These are phyloP conservation scores for Drosophila ogumai DNA, from an alignment of 1,140 invertebrate species.

Conservation along the genomic window DNA sequence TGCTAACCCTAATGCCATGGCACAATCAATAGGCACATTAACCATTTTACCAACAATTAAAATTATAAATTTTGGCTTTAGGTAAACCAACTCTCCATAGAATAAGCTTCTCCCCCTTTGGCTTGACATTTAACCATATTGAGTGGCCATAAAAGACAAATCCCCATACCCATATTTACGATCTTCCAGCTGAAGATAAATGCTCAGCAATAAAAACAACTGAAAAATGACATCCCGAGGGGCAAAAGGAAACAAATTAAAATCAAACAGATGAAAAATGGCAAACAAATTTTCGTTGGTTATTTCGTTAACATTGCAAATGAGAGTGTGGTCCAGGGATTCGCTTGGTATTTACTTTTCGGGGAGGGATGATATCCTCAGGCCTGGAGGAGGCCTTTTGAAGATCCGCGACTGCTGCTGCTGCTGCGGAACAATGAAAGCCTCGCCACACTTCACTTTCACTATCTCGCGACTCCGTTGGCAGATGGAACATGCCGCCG, in stretches of 20 bases:
- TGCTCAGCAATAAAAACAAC: constrained; percentile 23
- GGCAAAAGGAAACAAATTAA: constrained; percentile 36
- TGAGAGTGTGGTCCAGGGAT: constrained; percentile 45
- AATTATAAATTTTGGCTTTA: neutral
- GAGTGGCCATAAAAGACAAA: constrained; percentile 43
- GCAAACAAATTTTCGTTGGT: constrained; percentile 56
- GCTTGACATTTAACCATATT: constrained; percentile 43
- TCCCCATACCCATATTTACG: constrained; percentile 35
- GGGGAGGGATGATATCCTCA: constrained; percentile 36
- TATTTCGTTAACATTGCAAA: constrained; percentile 72
- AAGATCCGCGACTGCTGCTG: constrained; percentile 39
- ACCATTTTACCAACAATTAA: neutral
- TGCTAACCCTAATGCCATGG: neutral
- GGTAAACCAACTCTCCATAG: no score
- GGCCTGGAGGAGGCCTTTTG: constrained; percentile 46
- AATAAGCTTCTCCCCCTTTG: constrained; percentile 9
- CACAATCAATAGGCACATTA: no score
- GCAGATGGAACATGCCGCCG: constrained; percentile 52
- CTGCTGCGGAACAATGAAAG: constrained; percentile 44
- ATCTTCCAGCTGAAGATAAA: constrained; percentile 23
- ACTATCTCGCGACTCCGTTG: constrained; percentile 52
- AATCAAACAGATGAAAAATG: constrained; percentile 50
- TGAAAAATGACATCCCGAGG: constrained; percentile 28
- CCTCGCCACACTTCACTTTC: constrained; percentile 64
- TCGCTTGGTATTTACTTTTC: constrained; percentile 27